Percentiles rank a stretch among this genome's conserved stretches.
Conservation (phyloP, 2,797 vertebrate species). For the Gephyroberyx darwinii region DNA sequence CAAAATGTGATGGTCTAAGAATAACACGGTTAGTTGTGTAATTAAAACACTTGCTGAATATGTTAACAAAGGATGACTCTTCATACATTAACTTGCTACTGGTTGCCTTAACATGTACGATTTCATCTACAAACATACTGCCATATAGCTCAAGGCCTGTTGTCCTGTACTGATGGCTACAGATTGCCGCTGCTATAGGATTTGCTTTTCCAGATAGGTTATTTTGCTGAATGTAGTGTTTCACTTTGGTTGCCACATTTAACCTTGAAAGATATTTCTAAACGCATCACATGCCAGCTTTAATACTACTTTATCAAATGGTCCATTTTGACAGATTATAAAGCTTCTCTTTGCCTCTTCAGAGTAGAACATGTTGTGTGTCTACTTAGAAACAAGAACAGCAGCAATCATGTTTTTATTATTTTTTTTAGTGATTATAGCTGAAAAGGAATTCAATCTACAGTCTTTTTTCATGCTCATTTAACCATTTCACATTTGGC, state of each 20-base stretch:
- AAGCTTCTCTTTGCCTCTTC: conserved; percentile 16
- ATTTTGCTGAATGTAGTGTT: conserved; percentile 36
- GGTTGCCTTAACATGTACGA: conserved; percentile 17
- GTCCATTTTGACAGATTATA: conserved; percentile 29
- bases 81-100: conserved; percentile 59
- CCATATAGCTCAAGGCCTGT: conserved; percentile 69
- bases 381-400: conserved; percentile 32
- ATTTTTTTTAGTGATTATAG: background rate
- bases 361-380: conserved; percentile 11
- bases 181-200: conserved; percentile 23
- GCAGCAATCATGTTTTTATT: conserved; percentile 4
- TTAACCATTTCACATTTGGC: conserved; percentile 3
- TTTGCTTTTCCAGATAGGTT: conserved; percentile 8
- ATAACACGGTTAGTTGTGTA: conserved; percentile 31
- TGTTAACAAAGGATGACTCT: conserved; percentile 70
- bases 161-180: conserved; percentile 47
- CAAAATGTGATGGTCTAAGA: conserved; percentile 26
- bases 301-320: conserved; percentile 23
- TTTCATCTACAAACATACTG: conserved; percentile 49
- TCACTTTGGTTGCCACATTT: conserved; percentile 20
- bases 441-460: conserved; percentile 22
- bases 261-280: conserved; percentile 32
- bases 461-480: background rate
- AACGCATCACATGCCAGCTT: conserved; percentile 5
- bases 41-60: conserved; percentile 46